Conservation (phyloP, 2,797 vertebrate genomes). For the Acestrorhynchus altus region DNA sequence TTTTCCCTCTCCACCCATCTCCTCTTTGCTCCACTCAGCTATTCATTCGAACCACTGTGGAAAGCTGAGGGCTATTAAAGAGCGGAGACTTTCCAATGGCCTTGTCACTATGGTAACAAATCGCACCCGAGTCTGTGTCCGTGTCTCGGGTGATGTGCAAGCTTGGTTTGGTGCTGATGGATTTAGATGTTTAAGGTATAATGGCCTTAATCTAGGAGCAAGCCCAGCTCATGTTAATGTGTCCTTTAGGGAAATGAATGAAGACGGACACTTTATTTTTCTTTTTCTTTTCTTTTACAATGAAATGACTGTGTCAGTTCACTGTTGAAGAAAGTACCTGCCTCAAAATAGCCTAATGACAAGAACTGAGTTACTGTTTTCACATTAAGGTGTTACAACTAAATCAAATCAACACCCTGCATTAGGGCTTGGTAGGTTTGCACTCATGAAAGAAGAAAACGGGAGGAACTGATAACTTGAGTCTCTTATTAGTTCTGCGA, state of each 20-base stretch:
- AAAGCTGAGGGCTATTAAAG: conserved; percentile 7
- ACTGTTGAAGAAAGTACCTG: too few relatives aligned
- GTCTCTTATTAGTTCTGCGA: background rate
- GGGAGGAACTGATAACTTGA: too few relatives aligned
- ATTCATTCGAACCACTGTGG: background rate
- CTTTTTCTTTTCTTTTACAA: too few relatives aligned
- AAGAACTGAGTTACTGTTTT: too few relatives aligned
- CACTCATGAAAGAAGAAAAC: background rate
- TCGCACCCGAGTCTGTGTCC: background rate
- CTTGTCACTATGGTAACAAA: conserved; percentile 22
- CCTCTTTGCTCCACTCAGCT: background rate
- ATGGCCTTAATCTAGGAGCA: background rate
- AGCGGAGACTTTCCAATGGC: background rate
- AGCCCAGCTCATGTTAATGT: too few relatives aligned
- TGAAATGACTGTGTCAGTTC: too few relatives aligned
- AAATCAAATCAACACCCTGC: background rate
- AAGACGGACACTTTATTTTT: too few relatives aligned
- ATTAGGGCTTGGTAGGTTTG: background rate
- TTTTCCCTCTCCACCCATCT: background rate
- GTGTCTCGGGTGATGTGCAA: background rate
- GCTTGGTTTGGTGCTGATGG: background rate
- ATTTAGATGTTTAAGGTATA: background rate
- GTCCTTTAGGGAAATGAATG: too few relatives aligned
- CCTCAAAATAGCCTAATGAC: too few relatives aligned
- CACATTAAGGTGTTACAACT: background rate